Percentiles rank a stretch among this genome's conserved stretches.
phyloP scores from a whole-genome alignment of 2,888 invertebrate genomes.

The Silvanus unidentatus region DNA sequence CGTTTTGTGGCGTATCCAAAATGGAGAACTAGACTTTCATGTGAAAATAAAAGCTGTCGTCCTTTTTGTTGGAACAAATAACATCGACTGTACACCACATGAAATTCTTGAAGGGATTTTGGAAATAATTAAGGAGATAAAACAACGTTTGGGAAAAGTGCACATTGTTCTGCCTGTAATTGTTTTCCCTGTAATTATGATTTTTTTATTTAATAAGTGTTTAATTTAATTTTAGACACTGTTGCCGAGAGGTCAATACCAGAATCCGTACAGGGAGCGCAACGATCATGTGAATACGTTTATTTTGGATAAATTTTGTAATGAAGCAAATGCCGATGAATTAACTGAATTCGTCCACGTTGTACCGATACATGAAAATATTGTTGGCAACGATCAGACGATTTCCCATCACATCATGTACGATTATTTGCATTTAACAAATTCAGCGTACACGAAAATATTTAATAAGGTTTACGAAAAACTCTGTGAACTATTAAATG shows the following conservation, averaged over 20 bases:
- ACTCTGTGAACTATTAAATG: slow-evolving; percentile 32
- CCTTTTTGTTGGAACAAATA: slow-evolving; percentile 62
- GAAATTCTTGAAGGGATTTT: slow-evolving; percentile 58
- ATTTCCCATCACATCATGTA: slow-evolving; percentile 62
- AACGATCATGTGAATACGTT: slow-evolving; percentile 55
- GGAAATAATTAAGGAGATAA: slow-evolving; percentile 53
- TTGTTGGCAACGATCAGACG: slow-evolving; percentile 49
- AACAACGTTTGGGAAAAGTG: slow-evolving; percentile 52
- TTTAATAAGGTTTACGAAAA: slow-evolving; percentile 54
- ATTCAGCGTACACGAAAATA: slow-evolving; percentile 57
- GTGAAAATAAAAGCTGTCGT: slow-evolving; percentile 63
- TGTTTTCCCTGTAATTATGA: not conserved
- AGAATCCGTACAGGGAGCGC: slow-evolving; percentile 57
- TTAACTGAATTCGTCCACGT: slow-evolving; percentile 39
- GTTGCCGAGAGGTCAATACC: slow-evolving; percentile 60
- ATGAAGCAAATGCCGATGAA: slow-evolving; percentile 38
- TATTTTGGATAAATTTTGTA: slow-evolving; percentile 44
- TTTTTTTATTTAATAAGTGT: not conserved
- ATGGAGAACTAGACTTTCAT: slow-evolving; percentile 62
- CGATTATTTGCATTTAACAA: slow-evolving; percentile 64
- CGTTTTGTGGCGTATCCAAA: slow-evolving; percentile 61
- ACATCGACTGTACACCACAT: slow-evolving; percentile 55
- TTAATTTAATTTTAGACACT: slow-evolving; percentile 48
- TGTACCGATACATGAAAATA: slow-evolving; percentile 41
- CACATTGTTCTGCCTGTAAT: slow-evolving; percentile 54